Conservation (phyloP, 35 echinoderm and acorn worm genomes). For the Ophiothrix spiculata region DNA sequence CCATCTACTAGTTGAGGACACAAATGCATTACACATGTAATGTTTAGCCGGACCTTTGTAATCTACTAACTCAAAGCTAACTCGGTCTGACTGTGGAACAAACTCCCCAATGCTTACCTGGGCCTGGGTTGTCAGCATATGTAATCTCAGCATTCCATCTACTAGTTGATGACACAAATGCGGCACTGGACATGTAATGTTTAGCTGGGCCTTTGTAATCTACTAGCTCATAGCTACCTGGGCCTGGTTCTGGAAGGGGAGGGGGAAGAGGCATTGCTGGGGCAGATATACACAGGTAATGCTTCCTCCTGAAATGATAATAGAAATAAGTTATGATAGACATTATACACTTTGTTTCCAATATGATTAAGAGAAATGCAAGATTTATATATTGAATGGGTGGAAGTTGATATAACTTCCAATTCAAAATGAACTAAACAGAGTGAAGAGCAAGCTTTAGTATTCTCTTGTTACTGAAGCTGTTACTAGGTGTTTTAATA, state of each 20-base stretch:
- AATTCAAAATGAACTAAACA: too few species aligned
- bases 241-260: conserved; percentile 91
- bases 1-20: conserved; percentile 94
- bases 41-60: conserved; percentile 69
- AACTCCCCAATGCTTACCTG: too few species aligned
- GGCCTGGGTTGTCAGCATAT: too few species aligned
- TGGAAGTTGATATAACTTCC: too few species aligned
- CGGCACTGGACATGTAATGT: conserved; percentile 87
- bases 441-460: too few species aligned
- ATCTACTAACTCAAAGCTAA: conserved; percentile 78
- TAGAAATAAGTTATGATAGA: too few species aligned
- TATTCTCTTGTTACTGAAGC: too few species aligned
- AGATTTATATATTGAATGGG: too few species aligned
- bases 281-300: conserved; percentile 98
- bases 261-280: conserved; percentile 98
- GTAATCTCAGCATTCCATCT: conserved; percentile 84
- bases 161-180: conserved; percentile 89
- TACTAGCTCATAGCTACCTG: conserved; percentile 90
- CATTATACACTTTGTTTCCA: too few species aligned
- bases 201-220: conserved; percentile 68
- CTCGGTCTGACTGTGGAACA: too few species aligned
- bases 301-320: conserved; percentile 75
- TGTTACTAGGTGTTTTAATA: too few species aligned
- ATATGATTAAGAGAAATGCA: too few species aligned
- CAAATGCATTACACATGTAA: conserved; percentile 91